A percentile compares a stretch with the other conserved stretches of the same genome.
Evolutionary conservation across 2,113 vertebrate genomes (phyloP).

Genomic region (western clawed frog (Xenopus tropicalis)): DNA sequence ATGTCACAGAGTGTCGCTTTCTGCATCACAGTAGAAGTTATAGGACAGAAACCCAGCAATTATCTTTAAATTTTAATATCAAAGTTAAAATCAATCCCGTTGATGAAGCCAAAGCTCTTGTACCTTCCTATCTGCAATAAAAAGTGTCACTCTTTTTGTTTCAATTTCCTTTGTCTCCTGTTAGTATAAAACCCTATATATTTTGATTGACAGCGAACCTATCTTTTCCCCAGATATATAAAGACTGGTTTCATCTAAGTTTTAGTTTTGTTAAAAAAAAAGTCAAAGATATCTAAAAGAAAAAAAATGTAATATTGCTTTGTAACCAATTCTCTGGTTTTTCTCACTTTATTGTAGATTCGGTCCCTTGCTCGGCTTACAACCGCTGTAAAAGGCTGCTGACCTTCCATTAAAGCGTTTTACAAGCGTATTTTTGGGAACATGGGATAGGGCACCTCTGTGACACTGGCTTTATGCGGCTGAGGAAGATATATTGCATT

Average conservation of each 20-base stretch:
- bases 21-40: no score
- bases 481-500: no score
- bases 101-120: slow-evolving; percentile 1
- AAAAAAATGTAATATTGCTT: neutral
- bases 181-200: slow-evolving; percentile 11
- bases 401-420: neutral
- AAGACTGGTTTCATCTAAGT: slow-evolving; percentile 12
- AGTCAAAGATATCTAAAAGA: neutral
- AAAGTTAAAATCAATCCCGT: slow-evolving; percentile 19
- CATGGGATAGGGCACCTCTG: neutral
- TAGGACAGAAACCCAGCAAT: no score
- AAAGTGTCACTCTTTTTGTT: slow-evolving; percentile 10
- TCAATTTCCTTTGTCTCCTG: slow-evolving; percentile 17
- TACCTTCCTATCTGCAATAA: neutral
- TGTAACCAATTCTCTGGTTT: neutral
- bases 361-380: neutral
- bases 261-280: slow-evolving; percentile 16
- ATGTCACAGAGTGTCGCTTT: no score
- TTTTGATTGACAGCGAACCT: slow-evolving; percentile 24
- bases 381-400: neutral
- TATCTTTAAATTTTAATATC: neutral
- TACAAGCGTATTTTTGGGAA: neutral
- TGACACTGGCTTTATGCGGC: no score
- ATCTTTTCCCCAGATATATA: slow-evolving; percentile 24
- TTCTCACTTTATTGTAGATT: neutral